Evolutionary conservation across 2,113 vertebrate genomes (phyloP).

Genomic region (Scalopus aquaticus): DNA sequence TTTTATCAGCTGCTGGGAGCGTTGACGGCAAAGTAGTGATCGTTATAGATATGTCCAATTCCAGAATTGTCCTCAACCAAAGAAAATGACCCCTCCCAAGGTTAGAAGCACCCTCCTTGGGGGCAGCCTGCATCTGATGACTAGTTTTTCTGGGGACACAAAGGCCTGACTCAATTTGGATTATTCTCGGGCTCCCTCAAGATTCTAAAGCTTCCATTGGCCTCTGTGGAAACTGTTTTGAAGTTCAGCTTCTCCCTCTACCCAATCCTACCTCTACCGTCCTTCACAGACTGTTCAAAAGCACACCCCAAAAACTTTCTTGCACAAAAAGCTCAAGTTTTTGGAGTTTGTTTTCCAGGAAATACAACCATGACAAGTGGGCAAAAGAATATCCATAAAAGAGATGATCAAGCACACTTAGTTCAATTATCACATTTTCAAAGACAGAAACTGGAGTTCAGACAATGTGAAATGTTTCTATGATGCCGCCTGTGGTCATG

Average conservation of each 20-base stretch:
- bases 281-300: not conserved
- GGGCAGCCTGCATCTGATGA: not conserved
- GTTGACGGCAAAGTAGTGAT: not conserved
- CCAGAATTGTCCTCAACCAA: not conserved
- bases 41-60: not conserved
- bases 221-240: not conserved
- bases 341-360: not conserved
- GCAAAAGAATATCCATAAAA: not conserved
- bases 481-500: not conserved
- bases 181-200: rapidly evolving
- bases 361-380: not conserved
- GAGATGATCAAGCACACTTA: not conserved
- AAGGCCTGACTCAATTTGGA: not conserved
- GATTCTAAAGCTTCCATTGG: not conserved
- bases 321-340: not conserved
- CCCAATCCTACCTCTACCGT: not conserved
- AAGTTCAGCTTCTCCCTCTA: not conserved
- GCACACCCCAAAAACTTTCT: not conserved
- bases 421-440: not conserved
- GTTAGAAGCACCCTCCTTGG: not conserved
- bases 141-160: not conserved
- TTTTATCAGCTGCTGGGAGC: too few species aligned
- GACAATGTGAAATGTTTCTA: not conserved
- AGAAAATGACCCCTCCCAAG: not conserved
- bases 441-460: not conserved